Conservation (phyloP, 30 jellyfish, hydroid and myxozoan genomes). For the Morbakka virulenta region DNA sequence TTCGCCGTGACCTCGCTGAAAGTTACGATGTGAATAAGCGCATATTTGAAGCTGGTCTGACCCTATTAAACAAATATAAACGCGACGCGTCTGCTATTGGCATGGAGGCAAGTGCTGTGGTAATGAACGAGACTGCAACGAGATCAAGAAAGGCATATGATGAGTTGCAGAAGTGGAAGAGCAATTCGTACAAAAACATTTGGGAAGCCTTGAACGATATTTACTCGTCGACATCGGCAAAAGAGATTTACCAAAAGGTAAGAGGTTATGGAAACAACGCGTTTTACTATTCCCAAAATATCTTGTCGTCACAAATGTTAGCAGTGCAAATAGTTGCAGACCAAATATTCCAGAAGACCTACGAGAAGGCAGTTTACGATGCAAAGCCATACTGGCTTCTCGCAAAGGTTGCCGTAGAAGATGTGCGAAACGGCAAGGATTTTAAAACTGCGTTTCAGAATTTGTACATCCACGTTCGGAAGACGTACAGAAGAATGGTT, state of each 20-base stretch:
- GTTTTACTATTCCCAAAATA: conserved; percentile 14
- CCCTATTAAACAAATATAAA: neutral
- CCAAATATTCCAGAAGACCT: too few relatives aligned
- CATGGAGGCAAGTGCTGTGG: neutral
- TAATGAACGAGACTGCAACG: neutral
- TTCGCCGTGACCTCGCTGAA: conserved; percentile 65
- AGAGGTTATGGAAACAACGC: conserved; percentile 33
- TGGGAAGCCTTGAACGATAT: conserved; percentile 52
- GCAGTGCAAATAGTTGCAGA: too few relatives aligned
- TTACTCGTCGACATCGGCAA: conserved; percentile 46
- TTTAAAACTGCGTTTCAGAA: conserved; percentile 67
- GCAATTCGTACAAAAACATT: conserved; percentile 18
- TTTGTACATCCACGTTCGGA: conserved; percentile 52
- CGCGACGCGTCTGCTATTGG: neutral
- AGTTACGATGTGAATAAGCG: conserved; percentile 1
- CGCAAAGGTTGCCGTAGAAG: conserved; percentile 40
- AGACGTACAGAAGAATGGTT: conserved; percentile 37
- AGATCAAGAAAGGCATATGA: conserved; percentile 32
- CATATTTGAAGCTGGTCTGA: neutral
- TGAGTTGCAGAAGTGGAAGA: conserved; percentile 22
- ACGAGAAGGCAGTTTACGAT: too few relatives aligned
- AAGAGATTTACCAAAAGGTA: conserved; percentile 56
- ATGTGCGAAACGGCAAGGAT: conserved; percentile 60
- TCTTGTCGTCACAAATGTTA: conserved; percentile 27
- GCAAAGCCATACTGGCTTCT: conserved; percentile 59